A percentile compares a stretch with the other conserved stretches of the same genome.
phyloP scores from a whole-genome alignment of 2,113 vertebrate genomes.

The Centrocercus urophasianus region DNA sequence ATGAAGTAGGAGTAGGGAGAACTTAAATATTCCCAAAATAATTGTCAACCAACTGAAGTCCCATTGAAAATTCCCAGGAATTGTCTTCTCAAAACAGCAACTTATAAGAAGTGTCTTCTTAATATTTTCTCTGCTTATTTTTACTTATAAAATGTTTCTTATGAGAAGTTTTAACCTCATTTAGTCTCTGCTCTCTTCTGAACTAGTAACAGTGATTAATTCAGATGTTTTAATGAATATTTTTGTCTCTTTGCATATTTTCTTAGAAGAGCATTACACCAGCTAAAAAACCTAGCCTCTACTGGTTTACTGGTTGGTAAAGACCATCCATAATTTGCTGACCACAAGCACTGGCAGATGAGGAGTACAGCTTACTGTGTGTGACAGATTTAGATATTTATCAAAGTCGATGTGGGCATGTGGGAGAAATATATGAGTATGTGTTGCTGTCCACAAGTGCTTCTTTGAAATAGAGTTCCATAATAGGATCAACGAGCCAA shows the following conservation, averaged over 20 bases:
- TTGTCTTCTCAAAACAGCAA: background rate
- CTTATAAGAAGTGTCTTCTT: background rate
- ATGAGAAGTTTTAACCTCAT: background rate
- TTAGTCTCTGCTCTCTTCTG: background rate
- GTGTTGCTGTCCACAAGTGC: background rate
- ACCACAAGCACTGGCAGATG: constrained; percentile 29
- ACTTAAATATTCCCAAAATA: background rate
- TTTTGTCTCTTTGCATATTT: background rate
- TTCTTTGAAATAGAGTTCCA: background rate
- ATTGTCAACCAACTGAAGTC: background rate
- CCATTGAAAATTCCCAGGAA: background rate
- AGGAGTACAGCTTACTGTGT: background rate
- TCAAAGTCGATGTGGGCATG: background rate
- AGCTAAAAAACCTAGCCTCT: background rate
- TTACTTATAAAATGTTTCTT: background rate
- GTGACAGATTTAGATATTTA: background rate
- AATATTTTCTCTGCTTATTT: background rate
- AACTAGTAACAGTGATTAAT: background rate
- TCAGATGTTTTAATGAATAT: background rate
- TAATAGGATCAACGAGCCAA: constrained; percentile 3
- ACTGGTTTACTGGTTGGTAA: background rate
- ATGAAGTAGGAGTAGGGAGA: background rate
- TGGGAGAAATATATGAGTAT: background rate
- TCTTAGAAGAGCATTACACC: background rate
- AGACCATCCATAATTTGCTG: background rate